Conservation (phyloP, 1,140 invertebrate genomes). For the Polypedilum vanderplanki region DNA sequence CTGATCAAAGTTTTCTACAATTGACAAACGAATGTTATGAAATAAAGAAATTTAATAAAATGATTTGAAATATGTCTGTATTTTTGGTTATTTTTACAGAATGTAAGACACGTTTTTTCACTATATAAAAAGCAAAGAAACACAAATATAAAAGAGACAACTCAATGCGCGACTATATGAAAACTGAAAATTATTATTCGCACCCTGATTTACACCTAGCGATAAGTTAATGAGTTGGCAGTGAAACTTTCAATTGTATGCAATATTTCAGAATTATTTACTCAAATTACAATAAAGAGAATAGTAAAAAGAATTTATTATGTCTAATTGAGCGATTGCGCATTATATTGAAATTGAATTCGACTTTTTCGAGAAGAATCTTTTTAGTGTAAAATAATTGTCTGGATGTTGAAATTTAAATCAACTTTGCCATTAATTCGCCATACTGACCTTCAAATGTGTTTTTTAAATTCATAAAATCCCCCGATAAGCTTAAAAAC, state of each 20-base stretch:
- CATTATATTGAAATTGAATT: neutral
- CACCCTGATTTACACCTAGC: neutral
- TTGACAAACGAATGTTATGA: neutral
- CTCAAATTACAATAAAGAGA: neutral
- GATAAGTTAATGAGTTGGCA: constrained; percentile 12
- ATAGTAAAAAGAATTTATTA: neutral
- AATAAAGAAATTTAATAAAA: too few species aligned
- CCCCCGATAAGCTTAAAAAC: too few species aligned
- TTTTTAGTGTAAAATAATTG: neutral
- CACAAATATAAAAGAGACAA: too few species aligned
- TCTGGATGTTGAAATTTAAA: neutral
- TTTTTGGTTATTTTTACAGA: neutral
- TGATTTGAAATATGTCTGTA: neutral
- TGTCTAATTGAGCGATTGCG: neutral
- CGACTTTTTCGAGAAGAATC: neutral
- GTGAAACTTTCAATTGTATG: neutral
- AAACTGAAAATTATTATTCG: neutral
- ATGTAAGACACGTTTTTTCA: constrained; percentile 12
- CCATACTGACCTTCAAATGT: neutral
- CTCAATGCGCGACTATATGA: too few species aligned
- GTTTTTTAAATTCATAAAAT: neutral
- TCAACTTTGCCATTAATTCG: neutral
- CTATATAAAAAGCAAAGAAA: too few species aligned
- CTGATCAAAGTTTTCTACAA: neutral
- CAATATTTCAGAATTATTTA: neutral